Evolutionary conservation across 2,113 vertebrate species (phyloP).

Genomic region (Urocitellus parryii): DNA sequence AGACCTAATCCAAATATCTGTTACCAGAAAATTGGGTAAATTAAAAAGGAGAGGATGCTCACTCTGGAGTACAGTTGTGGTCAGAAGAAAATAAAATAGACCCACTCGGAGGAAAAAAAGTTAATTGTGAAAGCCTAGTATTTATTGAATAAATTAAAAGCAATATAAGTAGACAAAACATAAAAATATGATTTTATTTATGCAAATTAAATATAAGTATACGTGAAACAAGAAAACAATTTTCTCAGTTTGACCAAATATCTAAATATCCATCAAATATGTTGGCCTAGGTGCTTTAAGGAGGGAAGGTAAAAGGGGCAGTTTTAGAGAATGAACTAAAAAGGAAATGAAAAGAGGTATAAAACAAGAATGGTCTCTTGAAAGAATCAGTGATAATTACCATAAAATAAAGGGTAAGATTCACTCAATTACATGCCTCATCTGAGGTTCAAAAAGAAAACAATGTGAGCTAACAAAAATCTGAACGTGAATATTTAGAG

Average conservation of each 20-base stretch:
- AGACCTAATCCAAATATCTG: background rate
- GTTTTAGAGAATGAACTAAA: background rate
- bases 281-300: background rate
- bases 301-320: background rate
- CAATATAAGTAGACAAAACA: background rate
- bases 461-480: background rate
- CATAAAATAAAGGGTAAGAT: slow-evolving; percentile 56
- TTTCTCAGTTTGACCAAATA: background rate
- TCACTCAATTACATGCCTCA: slow-evolving; percentile 42
- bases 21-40: background rate
- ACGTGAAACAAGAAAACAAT: background rate
- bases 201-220: background rate
- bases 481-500: background rate
- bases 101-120: background rate
- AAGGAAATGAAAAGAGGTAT: slow-evolving; percentile 30
- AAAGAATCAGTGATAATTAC: slow-evolving; percentile 52
- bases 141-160: slow-evolving; percentile 16
- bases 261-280: slow-evolving; percentile 16
- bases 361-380: background rate
- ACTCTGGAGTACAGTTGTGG: background rate
- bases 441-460: background rate
- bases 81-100: slow-evolving; percentile 42
- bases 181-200: background rate
- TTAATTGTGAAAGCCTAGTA: background rate
- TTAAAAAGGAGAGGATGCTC: background rate